Evolutionary conservation across 2,113 vertebrate genomes (phyloP).

Genomic region (Dryoscopus gambensis): DNA sequence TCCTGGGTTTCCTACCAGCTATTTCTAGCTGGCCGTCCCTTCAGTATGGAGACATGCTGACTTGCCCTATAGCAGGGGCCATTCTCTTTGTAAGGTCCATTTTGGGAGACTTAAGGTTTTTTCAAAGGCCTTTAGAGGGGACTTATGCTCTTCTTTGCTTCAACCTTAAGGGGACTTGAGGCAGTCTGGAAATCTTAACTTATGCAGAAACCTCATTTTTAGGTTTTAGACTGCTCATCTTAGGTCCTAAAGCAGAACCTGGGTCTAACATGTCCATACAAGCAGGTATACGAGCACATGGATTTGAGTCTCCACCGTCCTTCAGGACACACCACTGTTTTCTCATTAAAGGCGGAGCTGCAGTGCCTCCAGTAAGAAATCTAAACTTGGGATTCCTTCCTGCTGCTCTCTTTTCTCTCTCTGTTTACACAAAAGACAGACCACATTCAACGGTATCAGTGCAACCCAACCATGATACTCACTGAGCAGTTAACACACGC

Average conservation of each 20-base stretch:
- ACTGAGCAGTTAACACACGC: neutral
- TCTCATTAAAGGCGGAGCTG: neutral
- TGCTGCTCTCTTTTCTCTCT: neutral
- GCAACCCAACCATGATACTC: conserved; percentile 20
- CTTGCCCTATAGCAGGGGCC: neutral
- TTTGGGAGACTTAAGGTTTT: neutral
- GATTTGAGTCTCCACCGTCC: neutral
- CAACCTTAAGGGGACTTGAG: neutral
- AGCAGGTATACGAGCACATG: neutral
- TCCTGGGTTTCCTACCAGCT: neutral
- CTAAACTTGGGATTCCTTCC: neutral
- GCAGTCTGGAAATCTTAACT: neutral
- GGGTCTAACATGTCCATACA: neutral
- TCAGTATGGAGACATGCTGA: neutral
- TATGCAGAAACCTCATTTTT: neutral
- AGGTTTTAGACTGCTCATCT: neutral
- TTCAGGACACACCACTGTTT: neutral
- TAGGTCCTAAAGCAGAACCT: neutral
- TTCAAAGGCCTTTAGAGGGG: neutral
- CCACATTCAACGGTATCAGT: neutral
- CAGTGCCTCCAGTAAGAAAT: neutral
- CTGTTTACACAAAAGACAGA: conserved; percentile 48
- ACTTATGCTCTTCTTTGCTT: neutral
- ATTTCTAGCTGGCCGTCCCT: neutral
- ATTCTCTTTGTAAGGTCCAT: neutral